A percentile compares a stretch with the other conserved stretches of the same genome.
Conservation (phyloP, 2,888 invertebrate genomes). For the Aspidiotus destructor region DNA sequence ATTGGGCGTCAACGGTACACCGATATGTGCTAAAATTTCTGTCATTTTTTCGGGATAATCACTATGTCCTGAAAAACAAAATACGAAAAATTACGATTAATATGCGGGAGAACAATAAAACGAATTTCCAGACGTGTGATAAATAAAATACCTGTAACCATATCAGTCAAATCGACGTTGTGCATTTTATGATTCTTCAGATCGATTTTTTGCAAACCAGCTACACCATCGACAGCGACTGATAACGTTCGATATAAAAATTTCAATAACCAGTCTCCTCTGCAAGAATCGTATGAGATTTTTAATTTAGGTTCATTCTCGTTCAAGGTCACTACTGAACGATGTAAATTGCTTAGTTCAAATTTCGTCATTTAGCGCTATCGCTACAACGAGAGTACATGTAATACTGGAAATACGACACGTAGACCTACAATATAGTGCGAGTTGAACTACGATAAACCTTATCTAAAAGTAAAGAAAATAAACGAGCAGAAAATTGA, state of each 20-base stretch:
- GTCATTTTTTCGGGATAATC: conserved; percentile 51
- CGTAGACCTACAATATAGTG: too few species aligned
- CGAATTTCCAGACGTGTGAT: background rate
- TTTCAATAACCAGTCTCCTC: conserved; percentile 55
- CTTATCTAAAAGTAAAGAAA: too few species aligned
- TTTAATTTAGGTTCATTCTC: too few species aligned
- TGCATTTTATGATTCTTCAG: conserved; percentile 47
- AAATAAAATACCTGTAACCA: conserved; percentile 44
- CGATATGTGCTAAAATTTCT: conserved; percentile 45
- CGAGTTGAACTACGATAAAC: too few species aligned
- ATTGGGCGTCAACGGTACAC: conserved; percentile 38
- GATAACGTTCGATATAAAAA: conserved; percentile 56
- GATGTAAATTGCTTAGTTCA: too few species aligned
- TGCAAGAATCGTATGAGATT: conserved; percentile 37
- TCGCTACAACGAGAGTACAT: too few species aligned
- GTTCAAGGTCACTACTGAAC: too few species aligned
- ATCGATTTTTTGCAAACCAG: conserved; percentile 50
- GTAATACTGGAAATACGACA: too few species aligned
- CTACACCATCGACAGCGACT: conserved; percentile 49
- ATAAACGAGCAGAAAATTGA: too few species aligned
- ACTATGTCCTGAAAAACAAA: conserved; percentile 47
- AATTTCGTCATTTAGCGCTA: too few species aligned
- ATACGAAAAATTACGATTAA: conserved; percentile 1
- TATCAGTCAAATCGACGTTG: conserved; percentile 51
- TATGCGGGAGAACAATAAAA: background rate